Percentiles rank a stretch among this genome's conserved stretches.
phyloP scores from a whole-genome alignment of 2,888 invertebrate species.

The Rhingia rostrata region DNA sequence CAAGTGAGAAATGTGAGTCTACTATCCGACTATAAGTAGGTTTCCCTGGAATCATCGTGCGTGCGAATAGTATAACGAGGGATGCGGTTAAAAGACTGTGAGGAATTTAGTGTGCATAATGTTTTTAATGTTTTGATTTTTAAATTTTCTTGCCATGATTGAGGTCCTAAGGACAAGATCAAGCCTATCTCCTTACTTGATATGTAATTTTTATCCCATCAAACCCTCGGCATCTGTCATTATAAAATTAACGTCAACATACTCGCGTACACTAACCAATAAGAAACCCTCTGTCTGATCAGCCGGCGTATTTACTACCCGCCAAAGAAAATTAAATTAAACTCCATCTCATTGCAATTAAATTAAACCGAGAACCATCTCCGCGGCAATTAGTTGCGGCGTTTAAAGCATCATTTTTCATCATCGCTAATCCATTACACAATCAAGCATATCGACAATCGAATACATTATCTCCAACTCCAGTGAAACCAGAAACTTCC shows the following conservation, averaged over 20 bases:
- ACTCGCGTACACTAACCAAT: constrained; percentile 10
- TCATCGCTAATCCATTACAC: constrained; percentile 62
- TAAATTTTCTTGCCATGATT: too few species aligned
- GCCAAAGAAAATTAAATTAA: constrained; percentile 63
- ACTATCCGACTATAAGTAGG: too few species aligned
- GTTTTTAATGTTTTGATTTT: too few species aligned
- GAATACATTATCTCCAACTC: constrained; percentile 47
- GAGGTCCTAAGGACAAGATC: constrained; percentile 1
- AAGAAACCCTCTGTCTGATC: neutral
- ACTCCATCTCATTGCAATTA: constrained; percentile 71
- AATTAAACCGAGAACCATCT: constrained; percentile 65
- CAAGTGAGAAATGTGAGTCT: too few species aligned
- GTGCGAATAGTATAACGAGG: too few species aligned
- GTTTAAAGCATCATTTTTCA: constrained; percentile 64
- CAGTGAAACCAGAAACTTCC: constrained; percentile 35
- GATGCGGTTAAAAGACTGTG: too few species aligned
- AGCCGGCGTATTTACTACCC: constrained; percentile 7
- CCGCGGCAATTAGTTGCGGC: constrained; percentile 60
- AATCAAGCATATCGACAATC: constrained; percentile 51
- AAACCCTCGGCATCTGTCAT: constrained; percentile 10
- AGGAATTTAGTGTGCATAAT: too few species aligned
- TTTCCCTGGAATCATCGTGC: too few species aligned
- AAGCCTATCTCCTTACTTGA: constrained; percentile 1
- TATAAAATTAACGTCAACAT: constrained; percentile 47
- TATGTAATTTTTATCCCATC: neutral